Evolutionary conservation across 2,113 vertebrate genomes (phyloP), one percentile per base, ranked within the genome.

Genomic region (Periophthalmodon schlosseri): DNA sequence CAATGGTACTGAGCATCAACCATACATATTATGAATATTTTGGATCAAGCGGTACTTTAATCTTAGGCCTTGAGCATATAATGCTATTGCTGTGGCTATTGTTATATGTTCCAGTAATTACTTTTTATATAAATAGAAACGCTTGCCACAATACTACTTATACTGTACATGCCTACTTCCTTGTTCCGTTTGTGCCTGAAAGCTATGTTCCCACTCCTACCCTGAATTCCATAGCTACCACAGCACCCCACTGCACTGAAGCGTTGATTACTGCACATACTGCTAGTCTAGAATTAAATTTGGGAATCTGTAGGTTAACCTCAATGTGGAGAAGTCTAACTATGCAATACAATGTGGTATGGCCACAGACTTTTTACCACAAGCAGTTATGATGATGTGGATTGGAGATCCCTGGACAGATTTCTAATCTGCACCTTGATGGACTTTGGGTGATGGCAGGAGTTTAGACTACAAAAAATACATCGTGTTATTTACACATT

Each of bases 341-440:
- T 86, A 80, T 80, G 85, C 73, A 83, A 87, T 67, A 67, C 71
- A 78, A 63, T 85, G 79, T 81, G 80, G 80, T 84, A 82, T 85
- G 79, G 80, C 72, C 84, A 68, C 79, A 79, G 71, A 88, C 70
- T 52, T 77, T 47, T 79, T 82, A 75, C 79, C 82, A 83, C 73
- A 87, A 77, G 77, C 68, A 68, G 76, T 75, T 82, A 90, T 91
- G 87, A 88, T 84, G 84, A 81, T 74, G 67, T 73, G 70, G 20
- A 56, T 74, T 77, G 78, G 64, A 89, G 81, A 91, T 85, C 76
- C 87, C 87, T 76, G 81, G 80, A 79, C 81, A 66, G 70, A 78
- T 75, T 52, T 63, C 77, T 83, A 74, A 78, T 74, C 66, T 73
- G 70, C 82, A 85, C 68, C 76, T 68, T 34, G 66, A 36, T 73